Evolutionary conservation across 1,140 invertebrate species (phyloP).

Genomic region (Pseudoatta argentina): DNA sequence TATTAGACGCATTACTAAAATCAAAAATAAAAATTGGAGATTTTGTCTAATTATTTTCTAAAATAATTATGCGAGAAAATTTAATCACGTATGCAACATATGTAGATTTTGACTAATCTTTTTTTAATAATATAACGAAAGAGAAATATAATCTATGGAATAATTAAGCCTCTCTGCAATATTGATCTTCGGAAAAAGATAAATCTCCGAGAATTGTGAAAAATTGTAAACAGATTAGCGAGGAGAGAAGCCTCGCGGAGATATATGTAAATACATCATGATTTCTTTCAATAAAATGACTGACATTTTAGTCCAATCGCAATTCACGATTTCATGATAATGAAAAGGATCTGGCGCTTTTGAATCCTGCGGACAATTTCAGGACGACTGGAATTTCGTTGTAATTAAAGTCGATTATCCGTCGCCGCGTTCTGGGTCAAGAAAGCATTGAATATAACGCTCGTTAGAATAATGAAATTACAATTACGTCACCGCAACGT

Average conservation of each 20-base stretch:
- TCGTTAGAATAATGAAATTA: slow-evolving; percentile 26
- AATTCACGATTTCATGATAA: slow-evolving; percentile 68
- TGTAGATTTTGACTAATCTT: background rate
- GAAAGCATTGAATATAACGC: slow-evolving; percentile 3
- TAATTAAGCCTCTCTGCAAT: background rate
- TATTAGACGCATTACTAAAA: background rate
- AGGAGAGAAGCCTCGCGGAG: background rate
- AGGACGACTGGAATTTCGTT: slow-evolving; percentile 8
- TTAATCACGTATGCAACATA: background rate
- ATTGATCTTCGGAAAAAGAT: background rate
- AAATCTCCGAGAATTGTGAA: slow-evolving; percentile 27
- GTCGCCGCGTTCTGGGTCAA: slow-evolving; percentile 6
- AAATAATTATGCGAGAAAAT: background rate
- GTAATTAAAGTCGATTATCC: slow-evolving; percentile 54
- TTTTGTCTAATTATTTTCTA: background rate
- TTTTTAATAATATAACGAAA: background rate
- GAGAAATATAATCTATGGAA: slow-evolving; percentile 10
- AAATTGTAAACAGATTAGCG: slow-evolving; percentile 57
- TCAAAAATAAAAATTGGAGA: background rate
- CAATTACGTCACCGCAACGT: slow-evolving; percentile 24
- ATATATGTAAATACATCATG: background rate
- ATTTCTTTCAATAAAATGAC: slow-evolving; percentile 21
- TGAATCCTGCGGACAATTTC: slow-evolving; percentile 2
- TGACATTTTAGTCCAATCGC: background rate
- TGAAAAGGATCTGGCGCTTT: background rate